phyloP scores from a whole-genome alignment of 2,113 vertebrate genomes.

The Aspidoscelis tigris region DNA sequence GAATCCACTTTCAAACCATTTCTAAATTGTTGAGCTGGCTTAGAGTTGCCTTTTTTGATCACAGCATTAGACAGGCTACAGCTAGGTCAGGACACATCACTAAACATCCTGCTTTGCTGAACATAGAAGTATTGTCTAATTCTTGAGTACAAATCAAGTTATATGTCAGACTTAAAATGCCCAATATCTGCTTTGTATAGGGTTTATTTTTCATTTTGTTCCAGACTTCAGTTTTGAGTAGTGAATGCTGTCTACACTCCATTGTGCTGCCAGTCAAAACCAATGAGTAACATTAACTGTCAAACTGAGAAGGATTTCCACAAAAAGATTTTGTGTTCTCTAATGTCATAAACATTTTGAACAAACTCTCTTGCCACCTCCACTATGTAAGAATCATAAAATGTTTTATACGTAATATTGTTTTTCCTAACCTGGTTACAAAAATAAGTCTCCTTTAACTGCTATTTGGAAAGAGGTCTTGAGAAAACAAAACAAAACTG shows the following conservation, averaged over 20 bases:
- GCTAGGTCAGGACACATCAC: too few relatives aligned
- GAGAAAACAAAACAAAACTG: not conserved
- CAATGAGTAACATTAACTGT: constrained; percentile 62
- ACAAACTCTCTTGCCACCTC: constrained; percentile 20
- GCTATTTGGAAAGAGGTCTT: constrained; percentile 66
- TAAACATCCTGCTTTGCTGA: not conserved
- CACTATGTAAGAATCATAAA: constrained; percentile 25
- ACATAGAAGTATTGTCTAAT: constrained; percentile 16
- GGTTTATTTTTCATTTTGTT: not conserved
- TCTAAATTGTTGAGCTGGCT: too few relatives aligned
- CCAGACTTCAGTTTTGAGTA: not conserved
- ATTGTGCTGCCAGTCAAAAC: constrained; percentile 63
- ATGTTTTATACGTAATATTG: constrained; percentile 55
- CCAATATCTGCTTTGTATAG: not conserved
- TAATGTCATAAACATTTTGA: constrained; percentile 62
- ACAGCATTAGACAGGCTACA: too few relatives aligned
- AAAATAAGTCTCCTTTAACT: constrained; percentile 67
- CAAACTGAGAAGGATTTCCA: constrained; percentile 55
- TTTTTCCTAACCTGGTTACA: constrained; percentile 55
- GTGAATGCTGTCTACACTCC: constrained; percentile 56
- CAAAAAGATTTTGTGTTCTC: constrained; percentile 64
- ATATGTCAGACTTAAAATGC: constrained; percentile 8
- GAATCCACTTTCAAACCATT: too few relatives aligned
- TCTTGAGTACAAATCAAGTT: constrained; percentile 30
- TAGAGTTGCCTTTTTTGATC: not conserved